A percentile compares a stretch with the other conserved stretches of the same genome.
phyloP scores from a whole-genome alignment of 2,888 invertebrate species.

The Caenorhabditis sp. region DNA sequence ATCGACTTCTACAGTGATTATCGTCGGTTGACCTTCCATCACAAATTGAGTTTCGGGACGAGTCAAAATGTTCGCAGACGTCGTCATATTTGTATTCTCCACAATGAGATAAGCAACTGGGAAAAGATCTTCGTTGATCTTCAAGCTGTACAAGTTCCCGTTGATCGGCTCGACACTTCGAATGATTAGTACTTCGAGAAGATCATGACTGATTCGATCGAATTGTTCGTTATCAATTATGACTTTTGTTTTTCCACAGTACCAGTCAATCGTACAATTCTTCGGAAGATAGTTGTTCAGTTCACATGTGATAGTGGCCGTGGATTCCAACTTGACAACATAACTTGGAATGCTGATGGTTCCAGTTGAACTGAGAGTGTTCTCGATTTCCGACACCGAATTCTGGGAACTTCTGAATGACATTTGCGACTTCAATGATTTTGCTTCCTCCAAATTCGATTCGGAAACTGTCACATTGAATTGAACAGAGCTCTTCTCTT shows the following conservation, averaged over 20 bases:
- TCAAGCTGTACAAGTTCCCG: conserved; percentile 81
- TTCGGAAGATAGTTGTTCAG: conserved; percentile 80
- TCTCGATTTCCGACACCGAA: conserved; percentile 72
- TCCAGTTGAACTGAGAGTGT: conserved; percentile 69
- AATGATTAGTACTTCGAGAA: conserved; percentile 81
- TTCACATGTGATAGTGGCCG: conserved; percentile 83
- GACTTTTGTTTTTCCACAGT: conserved; percentile 75
- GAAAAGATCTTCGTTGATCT: conserved; percentile 80
- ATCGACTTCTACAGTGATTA: conserved; percentile 74
- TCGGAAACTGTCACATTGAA: conserved; percentile 82
- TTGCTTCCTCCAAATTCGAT: conserved; percentile 74
- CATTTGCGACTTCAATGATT: conserved; percentile 70
- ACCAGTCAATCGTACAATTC: conserved; percentile 78
- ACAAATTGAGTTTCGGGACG: conserved; percentile 82
- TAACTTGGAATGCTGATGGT: conserved; percentile 81
- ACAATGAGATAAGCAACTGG: conserved; percentile 82
- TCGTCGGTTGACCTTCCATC: conserved; percentile 82
- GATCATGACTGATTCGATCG: conserved; percentile 79
- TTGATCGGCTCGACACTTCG: conserved; percentile 76
- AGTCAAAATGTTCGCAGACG: conserved; percentile 64
- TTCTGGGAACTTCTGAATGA: conserved; percentile 72
- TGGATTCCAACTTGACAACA: conserved; percentile 80
- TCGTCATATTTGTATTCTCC: conserved; percentile 68
- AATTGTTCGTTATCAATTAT: conserved; percentile 73
- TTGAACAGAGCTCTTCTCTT: conserved; percentile 55